These are phyloP conservation scores for Halocynthia aurantium DNA, from an alignment of 23 tunicate genomes.

Conservation along the genomic window DNA sequence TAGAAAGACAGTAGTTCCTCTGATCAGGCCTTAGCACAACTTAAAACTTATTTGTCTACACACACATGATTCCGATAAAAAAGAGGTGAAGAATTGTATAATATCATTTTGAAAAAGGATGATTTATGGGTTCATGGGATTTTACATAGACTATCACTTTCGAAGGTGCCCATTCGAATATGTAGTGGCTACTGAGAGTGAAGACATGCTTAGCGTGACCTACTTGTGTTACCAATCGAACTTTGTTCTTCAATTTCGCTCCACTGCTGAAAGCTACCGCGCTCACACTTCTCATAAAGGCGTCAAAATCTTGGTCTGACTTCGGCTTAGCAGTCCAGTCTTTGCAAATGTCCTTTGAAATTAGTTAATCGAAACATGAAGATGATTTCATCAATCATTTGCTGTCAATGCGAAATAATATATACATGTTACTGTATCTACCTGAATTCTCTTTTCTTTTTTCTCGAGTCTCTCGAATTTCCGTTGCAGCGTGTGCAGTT, in stretches of 20 bases:
- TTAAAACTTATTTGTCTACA: too few species aligned
- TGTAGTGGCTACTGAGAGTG: not conserved
- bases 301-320: slow-evolving; percentile 63
- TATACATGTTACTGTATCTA: slow-evolving; percentile 1
- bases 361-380: not conserved
- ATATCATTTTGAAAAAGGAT: not conserved
- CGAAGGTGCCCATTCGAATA: not conserved
- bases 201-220: slow-evolving; percentile 11
- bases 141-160: not conserved
- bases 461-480: slow-evolving; percentile 75
- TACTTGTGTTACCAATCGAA: slow-evolving; percentile 58
- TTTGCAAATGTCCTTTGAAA: slow-evolving; percentile 55
- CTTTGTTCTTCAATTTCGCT: slow-evolving; percentile 62
- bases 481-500: slow-evolving; percentile 80
- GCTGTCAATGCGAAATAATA: not conserved
- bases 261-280: slow-evolving; percentile 94
- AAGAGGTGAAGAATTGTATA: not conserved
- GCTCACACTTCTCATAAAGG: slow-evolving; percentile 61
- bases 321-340: slow-evolving; percentile 53
- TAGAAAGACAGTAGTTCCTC: too few species aligned
- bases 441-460: slow-evolving; percentile 98
- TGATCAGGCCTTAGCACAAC: too few species aligned
- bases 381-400: not conserved
- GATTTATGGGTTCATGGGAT: not conserved
- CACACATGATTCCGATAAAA: not conserved